Evolutionary conservation across 2,888 invertebrate genomes (phyloP).

Genomic region (Oligia latruncula): DNA sequence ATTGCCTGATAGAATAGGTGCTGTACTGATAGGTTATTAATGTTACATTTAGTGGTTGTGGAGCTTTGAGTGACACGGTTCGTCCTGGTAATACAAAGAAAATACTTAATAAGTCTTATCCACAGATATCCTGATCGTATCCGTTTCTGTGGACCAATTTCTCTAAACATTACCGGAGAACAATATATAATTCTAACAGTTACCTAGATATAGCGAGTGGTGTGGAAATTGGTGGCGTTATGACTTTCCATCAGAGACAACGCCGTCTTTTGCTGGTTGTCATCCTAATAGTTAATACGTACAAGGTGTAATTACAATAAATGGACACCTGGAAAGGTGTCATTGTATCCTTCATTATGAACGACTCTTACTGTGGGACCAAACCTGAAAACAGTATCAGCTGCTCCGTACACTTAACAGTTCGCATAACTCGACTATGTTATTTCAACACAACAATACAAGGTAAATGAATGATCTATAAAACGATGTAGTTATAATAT

Average conservation of each 20-base stretch:
- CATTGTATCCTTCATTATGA: no score
- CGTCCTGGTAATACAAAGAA: not conserved
- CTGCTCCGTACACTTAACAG: not conserved
- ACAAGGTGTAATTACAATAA: no score
- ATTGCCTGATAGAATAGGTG: constrained; percentile 35
- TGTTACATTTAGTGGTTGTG: not conserved
- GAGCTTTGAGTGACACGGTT: not conserved
- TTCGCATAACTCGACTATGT: not conserved
- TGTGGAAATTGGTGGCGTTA: no score
- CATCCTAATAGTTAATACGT: no score
- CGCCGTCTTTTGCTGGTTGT: no score
- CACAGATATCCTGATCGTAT: not conserved
- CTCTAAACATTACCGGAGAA: not conserved
- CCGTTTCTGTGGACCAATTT: not conserved
- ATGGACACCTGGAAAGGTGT: no score
- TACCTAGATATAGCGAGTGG: not conserved
- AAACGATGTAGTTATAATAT: not conserved
- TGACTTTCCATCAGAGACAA: no score
- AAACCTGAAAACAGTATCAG: not conserved
- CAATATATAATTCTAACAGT: not conserved
- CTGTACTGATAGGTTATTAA: not conserved
- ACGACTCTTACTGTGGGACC: not conserved
- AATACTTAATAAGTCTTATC: not conserved
- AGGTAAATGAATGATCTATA: not conserved
- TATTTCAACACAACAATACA: not conserved